Conservation (phyloP, 2,888 invertebrate species). For the Incurvaria masculella region DNA sequence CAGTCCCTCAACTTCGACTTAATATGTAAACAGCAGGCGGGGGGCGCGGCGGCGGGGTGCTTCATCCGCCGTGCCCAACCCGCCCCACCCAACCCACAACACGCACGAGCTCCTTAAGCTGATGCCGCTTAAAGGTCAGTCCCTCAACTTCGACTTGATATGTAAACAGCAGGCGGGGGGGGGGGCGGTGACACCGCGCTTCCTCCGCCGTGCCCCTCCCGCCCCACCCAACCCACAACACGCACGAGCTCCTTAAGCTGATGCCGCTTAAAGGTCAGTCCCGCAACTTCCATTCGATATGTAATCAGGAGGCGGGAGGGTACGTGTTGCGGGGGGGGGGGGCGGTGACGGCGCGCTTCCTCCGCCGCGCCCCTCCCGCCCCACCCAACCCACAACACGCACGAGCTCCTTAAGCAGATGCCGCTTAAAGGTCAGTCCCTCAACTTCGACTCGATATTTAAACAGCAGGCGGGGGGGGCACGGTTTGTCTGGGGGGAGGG, state of each 20-base stretch:
- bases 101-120: not conserved
- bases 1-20: too few relatives aligned
- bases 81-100: slow-evolving; percentile 1
- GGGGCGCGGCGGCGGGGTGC: slow-evolving; percentile 1
- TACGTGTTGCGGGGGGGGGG: slow-evolving; percentile 14
- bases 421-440: too few relatives aligned
- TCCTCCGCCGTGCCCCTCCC: slow-evolving; percentile 1
- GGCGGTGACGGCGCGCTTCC: too few relatives aligned
- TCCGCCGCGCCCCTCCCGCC: too few relatives aligned
- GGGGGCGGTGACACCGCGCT: slow-evolving; percentile 1
- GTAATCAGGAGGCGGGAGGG: slow-evolving; percentile 3
- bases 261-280: slow-evolving; percentile 4
- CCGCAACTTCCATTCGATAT: not conserved
- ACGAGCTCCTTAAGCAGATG: too few relatives aligned
- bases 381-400: too few relatives aligned
- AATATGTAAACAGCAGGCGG: too few relatives aligned
- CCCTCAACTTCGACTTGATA: not conserved
- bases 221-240: slow-evolving; percentile 1
- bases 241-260: not conserved
- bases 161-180: slow-evolving; percentile 1
- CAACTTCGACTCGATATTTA: too few relatives aligned
- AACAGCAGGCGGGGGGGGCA: too few relatives aligned
- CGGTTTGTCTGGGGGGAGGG: slow-evolving; percentile 14
- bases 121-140: slow-evolving; percentile 4
- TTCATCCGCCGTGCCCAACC: slow-evolving; percentile 1